Base-by-base conservation (phyloP, 2,888 invertebrate species). In the Drosophila setosimentum region DNA sequence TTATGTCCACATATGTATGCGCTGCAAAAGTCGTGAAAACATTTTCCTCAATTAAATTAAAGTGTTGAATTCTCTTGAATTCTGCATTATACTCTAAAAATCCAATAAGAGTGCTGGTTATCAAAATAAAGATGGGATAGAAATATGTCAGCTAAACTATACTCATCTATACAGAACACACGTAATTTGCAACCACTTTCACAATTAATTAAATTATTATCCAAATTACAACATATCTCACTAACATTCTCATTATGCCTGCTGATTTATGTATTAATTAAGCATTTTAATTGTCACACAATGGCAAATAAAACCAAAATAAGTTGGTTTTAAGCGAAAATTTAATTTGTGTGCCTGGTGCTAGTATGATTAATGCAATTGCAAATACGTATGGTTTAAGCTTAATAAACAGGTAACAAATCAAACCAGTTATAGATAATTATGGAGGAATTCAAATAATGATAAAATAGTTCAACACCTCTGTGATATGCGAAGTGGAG, bases 201-300 rank as follows among this genome's bases (percentile, higher is more conserved):
- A n/a, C 29, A 27, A 37, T 10, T 16, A 33, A 35, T 35, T 21
- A 29, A 24, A 57, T 58, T 16, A 42, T 21, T 21, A 29, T 7
- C n/a, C 24, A 53, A 51, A 32, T 21, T 48, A 7, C 21, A 48
- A n/a, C 18, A 35, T 27, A 3, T 11, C 35, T 35, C 11, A 33
- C 16, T 10, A 21, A 29, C 21, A 30, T 16, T 29, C 21, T 29
- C 21, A 21, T 21, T 42, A n/a, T 30, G 40, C 3, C 11, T 3
- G 30, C 21, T 79, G 65, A 79, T 79, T 74, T 74, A 79, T 75
- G 61, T 50, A 24, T 54, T 50, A 48, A 59, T 58, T 58, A 69
- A 65, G 50, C 79, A 63, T 10, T 63, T 53, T 59, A 37, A 32
- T n/a, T 48, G 58, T 8, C 50, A 27, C 27, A 30, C 69, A 68